phyloP scores from a whole-genome alignment of 2,797 vertebrate species.

The Nasua narica region DNA sequence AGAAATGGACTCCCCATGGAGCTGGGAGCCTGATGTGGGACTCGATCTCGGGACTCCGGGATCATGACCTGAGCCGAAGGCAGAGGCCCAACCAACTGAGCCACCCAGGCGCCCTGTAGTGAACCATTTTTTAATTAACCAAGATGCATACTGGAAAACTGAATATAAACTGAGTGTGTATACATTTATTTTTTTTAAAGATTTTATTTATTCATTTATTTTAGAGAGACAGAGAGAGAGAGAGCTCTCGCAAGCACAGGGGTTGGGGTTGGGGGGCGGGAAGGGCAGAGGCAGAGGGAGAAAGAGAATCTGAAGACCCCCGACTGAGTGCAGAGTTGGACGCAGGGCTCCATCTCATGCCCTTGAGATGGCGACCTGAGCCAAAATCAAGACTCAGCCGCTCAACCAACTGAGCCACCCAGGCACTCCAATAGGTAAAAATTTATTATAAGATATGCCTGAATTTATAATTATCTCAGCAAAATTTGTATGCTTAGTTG shows the following conservation, averaged over 20 bases:
- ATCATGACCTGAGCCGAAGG: no score
- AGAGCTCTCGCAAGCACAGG: not conserved
- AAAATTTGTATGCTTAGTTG: constrained; percentile 38
- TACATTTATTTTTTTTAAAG: not conserved
- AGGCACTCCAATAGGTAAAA: not conserved
- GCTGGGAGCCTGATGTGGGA: no score
- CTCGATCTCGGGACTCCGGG: no score
- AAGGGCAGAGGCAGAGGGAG: not conserved
- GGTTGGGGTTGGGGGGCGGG: not conserved
- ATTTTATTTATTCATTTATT: not conserved
- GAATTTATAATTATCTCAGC: constrained; percentile 24
- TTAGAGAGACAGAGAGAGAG: not conserved
- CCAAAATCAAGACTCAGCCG: not conserved
- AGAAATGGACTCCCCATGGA: no score
- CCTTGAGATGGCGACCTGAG: not conserved
- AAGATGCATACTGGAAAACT: not conserved
- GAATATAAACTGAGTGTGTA: constrained; percentile 22
- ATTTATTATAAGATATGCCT: not conserved
- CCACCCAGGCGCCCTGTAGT: no score
- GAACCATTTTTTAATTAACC: constrained; percentile 28
- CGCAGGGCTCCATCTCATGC: not conserved
- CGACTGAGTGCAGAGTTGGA: not conserved
- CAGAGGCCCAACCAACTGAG: no score
- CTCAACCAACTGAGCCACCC: not conserved
- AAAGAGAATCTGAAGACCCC: not conserved